Base-by-base conservation (phyloP, 2,888 invertebrate genomes). In the Microctonus aethiopoides region DNA sequence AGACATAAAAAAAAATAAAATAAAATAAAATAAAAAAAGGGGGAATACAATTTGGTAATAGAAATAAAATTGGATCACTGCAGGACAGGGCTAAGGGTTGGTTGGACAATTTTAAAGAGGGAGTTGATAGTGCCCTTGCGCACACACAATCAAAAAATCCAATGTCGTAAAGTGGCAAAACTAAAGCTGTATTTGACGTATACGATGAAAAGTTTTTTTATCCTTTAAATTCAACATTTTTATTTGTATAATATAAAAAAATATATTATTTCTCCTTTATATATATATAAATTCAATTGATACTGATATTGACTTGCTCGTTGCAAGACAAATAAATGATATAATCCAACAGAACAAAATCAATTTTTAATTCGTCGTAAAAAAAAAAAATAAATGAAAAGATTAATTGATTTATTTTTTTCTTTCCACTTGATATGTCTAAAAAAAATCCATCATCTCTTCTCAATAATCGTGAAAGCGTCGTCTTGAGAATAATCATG, bases 1-100 rank as follows among this genome's bases (percentile, higher is more conserved):
- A 56, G 36, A 29, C 39, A 24, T 39, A 54, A 51, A 51, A 13
- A 56, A 54, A 54, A 36, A 16, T 4, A 41, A 41, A 41, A 26
- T 34, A 16, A 66, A 62, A 56, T 22, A 52, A 56, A 34, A 60
- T 66, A 11, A 34, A 0, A 7, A 46, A 46, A 54, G n/a, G 34
- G 64, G 54, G 51, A 71, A 54, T 65, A 56, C 68, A 68, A 68
- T 71, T 60, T 61, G 22, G 52, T 60, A 22, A 71, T 68, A 54
- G 68, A 67, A 71, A 67, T 71, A 52, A 64, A 71, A 67, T 67
- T 63, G 29, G 39, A 71, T 71, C 71, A 54, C 68, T 46, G 62
- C 36, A 54, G 68, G 39, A 68, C 62, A 62, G 61, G 46, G 29
- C 63, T 63, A 63, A 63, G 63, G 63, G 63, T 63, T 34, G 29